These are phyloP conservation scores for Euborellia annulipes DNA, from an alignment of 1,140 invertebrate genomes.

Conservation along the genomic window DNA sequence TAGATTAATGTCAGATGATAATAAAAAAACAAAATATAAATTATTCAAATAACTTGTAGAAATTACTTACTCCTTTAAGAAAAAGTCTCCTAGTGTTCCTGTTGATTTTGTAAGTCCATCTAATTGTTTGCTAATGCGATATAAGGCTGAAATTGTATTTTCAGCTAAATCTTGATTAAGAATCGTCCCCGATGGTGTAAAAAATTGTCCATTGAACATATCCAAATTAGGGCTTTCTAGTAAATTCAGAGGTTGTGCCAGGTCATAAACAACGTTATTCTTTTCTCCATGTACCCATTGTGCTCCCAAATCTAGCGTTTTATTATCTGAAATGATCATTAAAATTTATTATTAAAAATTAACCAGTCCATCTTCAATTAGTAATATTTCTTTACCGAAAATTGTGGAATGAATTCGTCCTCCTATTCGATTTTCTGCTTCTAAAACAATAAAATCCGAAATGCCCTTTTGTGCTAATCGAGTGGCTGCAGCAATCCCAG, in stretches of 20 bases:
- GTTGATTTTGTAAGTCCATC: slow-evolving; percentile 19
- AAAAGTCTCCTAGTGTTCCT: slow-evolving; percentile 30
- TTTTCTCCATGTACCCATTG: slow-evolving; percentile 72
- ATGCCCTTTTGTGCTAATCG: slow-evolving; percentile 31
- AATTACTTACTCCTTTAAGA: slow-evolving; percentile 25
- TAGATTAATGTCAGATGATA: no score
- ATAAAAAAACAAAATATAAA: no score
- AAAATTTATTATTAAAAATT: no score
- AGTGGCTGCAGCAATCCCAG: slow-evolving; percentile 39
- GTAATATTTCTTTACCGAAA: slow-evolving; percentile 36
- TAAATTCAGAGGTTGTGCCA: slow-evolving; percentile 38
- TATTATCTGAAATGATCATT: slow-evolving; percentile 30
- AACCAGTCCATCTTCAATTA: no score
- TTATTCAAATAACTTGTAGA: no score
- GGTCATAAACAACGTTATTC: slow-evolving; percentile 47
- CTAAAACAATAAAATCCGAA: slow-evolving; percentile 37
- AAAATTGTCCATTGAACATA: slow-evolving; percentile 22
- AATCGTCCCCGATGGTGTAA: slow-evolving; percentile 24
- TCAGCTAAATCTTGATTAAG: slow-evolving; percentile 21
- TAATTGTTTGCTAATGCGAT: slow-evolving; percentile 16
- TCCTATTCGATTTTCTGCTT: slow-evolving; percentile 54
- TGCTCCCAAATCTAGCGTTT: slow-evolving; percentile 60
- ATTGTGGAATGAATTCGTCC: slow-evolving; percentile 43
- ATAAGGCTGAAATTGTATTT: slow-evolving; percentile 20
- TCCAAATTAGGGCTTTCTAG: slow-evolving; percentile 23